phyloP scores from a whole-genome alignment of 2,113 vertebrate species.

The Ageneiosus marmoratus region DNA sequence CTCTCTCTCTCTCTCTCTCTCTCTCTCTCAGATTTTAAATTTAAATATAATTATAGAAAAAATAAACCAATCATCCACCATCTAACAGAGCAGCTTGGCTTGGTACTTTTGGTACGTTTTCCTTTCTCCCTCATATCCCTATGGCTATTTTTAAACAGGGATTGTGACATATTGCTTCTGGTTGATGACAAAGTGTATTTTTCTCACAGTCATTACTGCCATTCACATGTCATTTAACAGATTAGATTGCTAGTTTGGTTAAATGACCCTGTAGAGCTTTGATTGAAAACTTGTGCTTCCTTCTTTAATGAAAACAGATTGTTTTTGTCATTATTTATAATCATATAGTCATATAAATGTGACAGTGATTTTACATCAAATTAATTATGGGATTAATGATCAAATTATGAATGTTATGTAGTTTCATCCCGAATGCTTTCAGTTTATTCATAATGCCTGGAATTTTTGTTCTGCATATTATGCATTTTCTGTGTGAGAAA shows the following conservation, averaged over 20 bases:
- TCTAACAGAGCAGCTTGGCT: not conserved
- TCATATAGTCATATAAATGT: not conserved
- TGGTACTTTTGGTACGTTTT: too few relatives aligned
- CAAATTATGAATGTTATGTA: not conserved
- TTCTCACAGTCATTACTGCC: not conserved
- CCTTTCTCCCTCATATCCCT: conserved; percentile 4
- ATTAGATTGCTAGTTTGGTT: not conserved
- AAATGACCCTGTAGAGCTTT: not conserved
- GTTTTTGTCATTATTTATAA: not conserved
- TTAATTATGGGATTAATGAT: not conserved
- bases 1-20: not conserved
- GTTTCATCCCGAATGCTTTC: not conserved
- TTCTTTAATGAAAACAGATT: not conserved
- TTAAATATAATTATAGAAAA: conserved; percentile 17
- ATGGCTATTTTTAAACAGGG: conserved; percentile 25
- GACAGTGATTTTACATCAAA: not conserved
- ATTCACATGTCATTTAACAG: not conserved
- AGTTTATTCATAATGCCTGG: not conserved
- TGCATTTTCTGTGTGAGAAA: too few relatives aligned
- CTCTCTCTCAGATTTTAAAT: not conserved
- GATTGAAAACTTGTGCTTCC: not conserved
- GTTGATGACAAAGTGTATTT: not conserved
- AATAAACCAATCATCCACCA: conserved; percentile 15
- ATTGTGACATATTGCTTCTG: not conserved
- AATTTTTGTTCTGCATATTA: not conserved